Percentiles rank a stretch among this genome's conserved stretches.
These are phyloP conservation scores for Parauchenoglanis ngamensis DNA, from an alignment of 2,797 vertebrate species.

Conservation along the genomic window DNA sequence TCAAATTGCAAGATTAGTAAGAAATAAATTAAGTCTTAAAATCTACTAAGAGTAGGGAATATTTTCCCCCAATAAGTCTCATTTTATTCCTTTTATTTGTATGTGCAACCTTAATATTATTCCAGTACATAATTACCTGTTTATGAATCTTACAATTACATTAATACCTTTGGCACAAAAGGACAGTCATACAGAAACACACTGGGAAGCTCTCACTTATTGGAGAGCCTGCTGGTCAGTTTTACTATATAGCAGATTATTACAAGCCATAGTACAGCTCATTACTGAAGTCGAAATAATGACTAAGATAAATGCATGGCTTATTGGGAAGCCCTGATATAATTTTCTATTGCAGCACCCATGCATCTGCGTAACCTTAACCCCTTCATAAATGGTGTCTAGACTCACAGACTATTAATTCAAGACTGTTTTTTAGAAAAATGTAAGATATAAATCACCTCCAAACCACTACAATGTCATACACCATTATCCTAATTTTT, in stretches of 20 bases:
- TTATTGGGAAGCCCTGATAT: slow-evolving; percentile 1
- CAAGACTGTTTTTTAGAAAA: background rate
- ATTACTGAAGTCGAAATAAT: background rate
- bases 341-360: background rate
- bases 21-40: background rate
- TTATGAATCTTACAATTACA: slow-evolving; percentile 21
- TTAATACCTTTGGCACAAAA: background rate
- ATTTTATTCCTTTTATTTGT: background rate
- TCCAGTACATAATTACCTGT: slow-evolving; percentile 1
- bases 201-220: background rate
- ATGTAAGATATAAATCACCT: background rate
- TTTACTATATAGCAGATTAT: background rate
- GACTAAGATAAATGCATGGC: background rate
- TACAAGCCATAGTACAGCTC: background rate
- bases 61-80: background rate
- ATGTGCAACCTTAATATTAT: background rate
- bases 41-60: background rate
- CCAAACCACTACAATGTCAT: background rate
- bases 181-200: background rate
- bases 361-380: background rate
- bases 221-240: background rate
- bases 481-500: background rate
- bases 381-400: background rate
- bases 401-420: background rate
- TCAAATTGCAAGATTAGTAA: background rate